These are phyloP conservation scores for Aphelocoma californica DNA, from an alignment of 2,797 vertebrate genomes.

Conservation along the genomic window DNA sequence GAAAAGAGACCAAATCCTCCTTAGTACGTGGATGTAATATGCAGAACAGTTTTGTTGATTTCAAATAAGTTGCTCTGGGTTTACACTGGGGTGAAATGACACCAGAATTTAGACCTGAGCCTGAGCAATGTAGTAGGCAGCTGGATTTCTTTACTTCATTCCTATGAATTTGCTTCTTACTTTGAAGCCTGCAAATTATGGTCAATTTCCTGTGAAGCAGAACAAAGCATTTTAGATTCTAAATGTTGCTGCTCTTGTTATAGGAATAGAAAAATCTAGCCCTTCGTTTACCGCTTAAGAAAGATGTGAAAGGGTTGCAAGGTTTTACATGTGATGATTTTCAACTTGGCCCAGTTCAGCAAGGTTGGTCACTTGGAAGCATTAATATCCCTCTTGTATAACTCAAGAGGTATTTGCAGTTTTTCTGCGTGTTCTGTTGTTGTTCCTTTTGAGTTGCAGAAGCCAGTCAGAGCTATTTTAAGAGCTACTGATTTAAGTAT, in stretches of 20 bases:
- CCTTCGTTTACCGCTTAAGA: neutral
- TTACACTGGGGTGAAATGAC: neutral
- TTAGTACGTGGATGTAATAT: neutral
- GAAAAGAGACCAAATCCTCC: neutral
- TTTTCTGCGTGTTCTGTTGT: neutral
- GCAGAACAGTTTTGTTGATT: neutral
- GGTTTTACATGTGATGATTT: fast-evolving
- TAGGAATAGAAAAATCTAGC: neutral
- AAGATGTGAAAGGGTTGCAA: neutral
- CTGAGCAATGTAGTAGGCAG: neutral
- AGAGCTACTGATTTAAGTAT: neutral
- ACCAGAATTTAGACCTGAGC: neutral
- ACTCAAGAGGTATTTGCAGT: neutral
- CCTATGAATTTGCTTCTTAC: neutral
- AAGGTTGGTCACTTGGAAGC: neutral
- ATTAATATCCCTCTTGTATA: neutral
- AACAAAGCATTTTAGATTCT: neutral
- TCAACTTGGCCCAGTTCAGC: neutral
- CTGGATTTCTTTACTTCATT: neutral
- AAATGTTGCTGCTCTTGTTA: neutral
- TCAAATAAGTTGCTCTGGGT: neutral
- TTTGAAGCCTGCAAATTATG: neutral
- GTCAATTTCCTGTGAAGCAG: neutral
- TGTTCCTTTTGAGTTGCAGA: neutral
- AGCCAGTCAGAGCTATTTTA: conserved; percentile 5